phyloP scores from a whole-genome alignment of 2,797 vertebrate species.

The Heteromormyrus szaboi region DNA sequence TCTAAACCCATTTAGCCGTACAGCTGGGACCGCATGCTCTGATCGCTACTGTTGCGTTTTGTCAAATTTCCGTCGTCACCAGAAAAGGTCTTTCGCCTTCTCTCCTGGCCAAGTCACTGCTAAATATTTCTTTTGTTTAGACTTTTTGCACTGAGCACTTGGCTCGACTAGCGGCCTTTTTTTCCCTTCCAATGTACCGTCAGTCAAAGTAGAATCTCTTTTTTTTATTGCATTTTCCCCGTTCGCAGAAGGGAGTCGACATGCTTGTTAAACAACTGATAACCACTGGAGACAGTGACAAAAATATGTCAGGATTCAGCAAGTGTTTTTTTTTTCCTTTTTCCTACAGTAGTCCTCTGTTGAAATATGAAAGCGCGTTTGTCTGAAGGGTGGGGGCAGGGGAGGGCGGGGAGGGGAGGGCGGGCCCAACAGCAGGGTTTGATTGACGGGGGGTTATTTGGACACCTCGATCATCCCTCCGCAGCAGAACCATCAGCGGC shows the following conservation, averaged over 20 bases:
- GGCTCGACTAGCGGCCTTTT: constrained; percentile 10
- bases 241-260: constrained; percentile 16
- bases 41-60: background rate
- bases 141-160: constrained; percentile 9
- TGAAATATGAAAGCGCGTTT: constrained; percentile 26
- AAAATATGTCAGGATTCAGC: constrained; percentile 27
- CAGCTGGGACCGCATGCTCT: background rate
- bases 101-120: constrained; percentile 7
- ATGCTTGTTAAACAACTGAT: constrained; percentile 22
- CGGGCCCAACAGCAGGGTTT: constrained; percentile 1
- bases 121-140: constrained; percentile 13
- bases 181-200: background rate
- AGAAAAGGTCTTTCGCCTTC: background rate
- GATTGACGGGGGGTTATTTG: constrained; percentile 20
- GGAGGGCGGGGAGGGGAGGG: background rate
- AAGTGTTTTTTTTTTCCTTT: constrained; percentile 14
- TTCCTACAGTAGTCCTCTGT: constrained; percentile 18
- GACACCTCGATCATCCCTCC: constrained; percentile 26
- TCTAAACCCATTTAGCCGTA: background rate
- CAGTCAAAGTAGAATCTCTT: constrained; percentile 9
- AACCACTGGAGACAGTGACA: constrained; percentile 22
- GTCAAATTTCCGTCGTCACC: background rate
- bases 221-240: constrained; percentile 13
- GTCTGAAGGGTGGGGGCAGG: constrained; percentile 12
- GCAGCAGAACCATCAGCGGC: constrained; percentile 11